Conservation (phyloP, 2,113 vertebrate genomes). For the Chiloscyllium plagiosum region DNA sequence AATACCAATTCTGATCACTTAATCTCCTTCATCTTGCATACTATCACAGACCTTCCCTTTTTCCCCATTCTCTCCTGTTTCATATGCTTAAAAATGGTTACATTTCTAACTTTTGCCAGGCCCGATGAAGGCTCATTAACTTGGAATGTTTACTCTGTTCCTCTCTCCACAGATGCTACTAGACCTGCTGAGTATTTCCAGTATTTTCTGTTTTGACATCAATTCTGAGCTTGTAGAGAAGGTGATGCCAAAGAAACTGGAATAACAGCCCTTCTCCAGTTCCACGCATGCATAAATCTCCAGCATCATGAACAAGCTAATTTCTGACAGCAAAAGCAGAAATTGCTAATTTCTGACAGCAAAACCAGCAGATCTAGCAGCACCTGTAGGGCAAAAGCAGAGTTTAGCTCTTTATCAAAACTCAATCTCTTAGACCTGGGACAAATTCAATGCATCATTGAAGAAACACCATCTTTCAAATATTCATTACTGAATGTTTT, state of each 20-base stretch:
- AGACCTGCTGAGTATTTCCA: background rate
- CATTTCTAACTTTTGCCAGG: background rate
- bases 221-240: background rate
- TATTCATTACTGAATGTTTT: slow-evolving; percentile 12
- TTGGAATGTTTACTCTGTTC: background rate
- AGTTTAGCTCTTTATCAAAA: background rate
- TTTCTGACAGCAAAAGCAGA: no score
- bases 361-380: no score
- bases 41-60: background rate
- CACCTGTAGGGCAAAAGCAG: no score
- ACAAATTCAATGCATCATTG: background rate
- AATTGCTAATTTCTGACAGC: no score
- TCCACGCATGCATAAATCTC: background rate
- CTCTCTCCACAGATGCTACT: background rate
- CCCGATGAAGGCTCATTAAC: background rate
- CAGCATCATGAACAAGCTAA: background rate
- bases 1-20: background rate
- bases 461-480: background rate
- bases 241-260: background rate
- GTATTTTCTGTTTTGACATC: background rate
- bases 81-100: background rate
- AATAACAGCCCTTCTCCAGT: background rate
- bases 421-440: background rate
- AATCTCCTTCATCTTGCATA: background rate
- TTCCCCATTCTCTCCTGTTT: background rate